A percentile compares a stretch with the other conserved stretches of the same genome.
Conservation (phyloP, 2,797 vertebrate genomes). For the Dallia pectoralis region DNA sequence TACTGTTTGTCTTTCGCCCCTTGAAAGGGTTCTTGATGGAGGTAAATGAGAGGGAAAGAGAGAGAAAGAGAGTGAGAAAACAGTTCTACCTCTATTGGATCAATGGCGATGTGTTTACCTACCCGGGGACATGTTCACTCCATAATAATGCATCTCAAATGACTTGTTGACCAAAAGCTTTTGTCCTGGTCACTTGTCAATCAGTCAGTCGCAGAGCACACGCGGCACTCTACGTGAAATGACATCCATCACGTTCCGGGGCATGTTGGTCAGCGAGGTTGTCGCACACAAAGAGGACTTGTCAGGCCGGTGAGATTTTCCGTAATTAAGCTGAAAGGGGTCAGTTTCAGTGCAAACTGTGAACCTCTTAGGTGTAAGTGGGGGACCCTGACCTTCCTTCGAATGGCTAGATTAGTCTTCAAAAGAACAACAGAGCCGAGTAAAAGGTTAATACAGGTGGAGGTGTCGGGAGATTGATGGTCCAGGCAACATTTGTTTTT, state of each 20-base stretch:
- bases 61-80: conserved; percentile 69
- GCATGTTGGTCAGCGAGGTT: conserved; percentile 59
- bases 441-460: conserved; percentile 8
- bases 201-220: conserved; percentile 78
- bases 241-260: conserved; percentile 72
- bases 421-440: neutral
- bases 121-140: conserved; percentile 83
- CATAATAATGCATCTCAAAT: conserved; percentile 93
- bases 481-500: neutral
- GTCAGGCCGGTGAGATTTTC: conserved; percentile 56
- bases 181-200: conserved; percentile 87
- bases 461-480: conserved; percentile 21
- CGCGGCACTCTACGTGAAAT: conserved; percentile 74
- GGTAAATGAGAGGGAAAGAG: conserved; percentile 68
- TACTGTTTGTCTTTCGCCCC: conserved; percentile 90
- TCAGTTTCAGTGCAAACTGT: conserved; percentile 58
- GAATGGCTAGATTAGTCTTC: conserved; percentile 15
- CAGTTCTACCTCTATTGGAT: conserved; percentile 92
- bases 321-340: conserved; percentile 68
- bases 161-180: conserved; percentile 91
- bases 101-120: conserved; percentile 97
- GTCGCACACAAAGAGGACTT: conserved; percentile 55
- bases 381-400: conserved; percentile 31
- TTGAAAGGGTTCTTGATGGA: conserved; percentile 87
- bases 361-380: conserved; percentile 45